Evolutionary conservation across 2,113 vertebrate species (phyloP).

Genomic region (Eulemur rufifrons): DNA sequence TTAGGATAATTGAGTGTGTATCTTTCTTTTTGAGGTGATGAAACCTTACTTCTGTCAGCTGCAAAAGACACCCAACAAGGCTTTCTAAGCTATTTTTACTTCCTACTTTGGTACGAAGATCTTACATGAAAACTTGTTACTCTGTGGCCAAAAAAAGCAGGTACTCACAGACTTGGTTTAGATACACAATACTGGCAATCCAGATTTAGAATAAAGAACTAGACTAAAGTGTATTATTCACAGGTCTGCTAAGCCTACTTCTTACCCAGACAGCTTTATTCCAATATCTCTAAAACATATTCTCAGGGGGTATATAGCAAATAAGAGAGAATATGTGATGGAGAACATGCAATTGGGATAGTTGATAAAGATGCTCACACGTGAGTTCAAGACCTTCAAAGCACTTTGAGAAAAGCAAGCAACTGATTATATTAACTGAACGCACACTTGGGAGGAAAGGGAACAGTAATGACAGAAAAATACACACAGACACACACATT

Average conservation of each 20-base stretch:
- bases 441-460: conserved; percentile 27
- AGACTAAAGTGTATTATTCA: conserved; percentile 26
- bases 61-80: conserved; percentile 63
- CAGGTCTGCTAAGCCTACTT: conserved; percentile 48
- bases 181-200: conserved; percentile 62
- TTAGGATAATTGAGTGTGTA: background rate
- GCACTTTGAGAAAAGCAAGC: conserved; percentile 63
- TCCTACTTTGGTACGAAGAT: conserved; percentile 57
- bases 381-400: conserved; percentile 67
- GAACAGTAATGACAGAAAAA: conserved; percentile 77
- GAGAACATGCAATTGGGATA: conserved; percentile 58
- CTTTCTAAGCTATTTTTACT: conserved; percentile 3
- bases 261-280: conserved; percentile 40
- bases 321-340: conserved; percentile 41
- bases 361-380: conserved; percentile 36
- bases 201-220: conserved; percentile 54
- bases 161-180: conserved; percentile 60
- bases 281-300: conserved; percentile 40
- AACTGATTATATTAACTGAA: conserved; percentile 50
- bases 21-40: conserved; percentile 27
- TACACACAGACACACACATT: conserved; percentile 31
- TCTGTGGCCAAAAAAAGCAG: conserved; percentile 62
- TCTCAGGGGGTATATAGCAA: conserved; percentile 51
- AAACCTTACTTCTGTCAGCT: conserved; percentile 46
- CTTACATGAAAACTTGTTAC: conserved; percentile 61